Evolutionary conservation across 2,888 invertebrate species (phyloP).

Genomic region (Netelia melanura): DNA sequence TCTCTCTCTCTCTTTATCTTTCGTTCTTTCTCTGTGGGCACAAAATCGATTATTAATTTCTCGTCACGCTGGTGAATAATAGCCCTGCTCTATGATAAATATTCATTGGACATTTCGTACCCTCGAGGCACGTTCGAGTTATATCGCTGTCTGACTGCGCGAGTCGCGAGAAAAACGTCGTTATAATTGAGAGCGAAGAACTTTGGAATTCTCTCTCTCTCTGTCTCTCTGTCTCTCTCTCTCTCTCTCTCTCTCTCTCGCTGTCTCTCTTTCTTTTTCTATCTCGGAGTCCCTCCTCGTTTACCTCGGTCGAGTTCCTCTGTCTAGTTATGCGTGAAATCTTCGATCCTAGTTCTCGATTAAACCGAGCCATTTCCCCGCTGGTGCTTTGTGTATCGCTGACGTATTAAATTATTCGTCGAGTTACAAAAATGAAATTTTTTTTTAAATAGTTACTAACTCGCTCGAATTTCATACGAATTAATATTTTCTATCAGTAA

Average conservation of each 20-base stretch:
- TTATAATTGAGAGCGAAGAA: slow-evolving; percentile 51
- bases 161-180: slow-evolving; percentile 12
- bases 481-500: too few species aligned
- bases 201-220: slow-evolving; percentile 2
- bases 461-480: too few species aligned
- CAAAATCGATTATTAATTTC: slow-evolving; percentile 59
- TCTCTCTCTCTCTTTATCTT: too few species aligned
- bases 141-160: slow-evolving; percentile 7
- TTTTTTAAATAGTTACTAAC: too few species aligned
- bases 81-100: slow-evolving; percentile 52
- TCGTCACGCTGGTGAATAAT: slow-evolving; percentile 55
- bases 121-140: slow-evolving; percentile 41
- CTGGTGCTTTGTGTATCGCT: not conserved
- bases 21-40: not conserved
- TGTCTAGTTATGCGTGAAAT: not conserved
- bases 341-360: not conserved
- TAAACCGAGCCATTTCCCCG: not conserved
- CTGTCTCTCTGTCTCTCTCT: not conserved
- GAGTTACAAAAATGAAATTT: too few species aligned
- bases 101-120: slow-evolving; percentile 59
- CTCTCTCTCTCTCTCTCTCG: not conserved
- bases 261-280: not conserved
- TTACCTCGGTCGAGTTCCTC: not conserved
- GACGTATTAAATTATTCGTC: too few species aligned
- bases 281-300: not conserved